These are phyloP conservation scores for Agrilus biguttatus DNA, from an alignment of 2,888 invertebrate genomes.

Conservation along the genomic window DNA sequence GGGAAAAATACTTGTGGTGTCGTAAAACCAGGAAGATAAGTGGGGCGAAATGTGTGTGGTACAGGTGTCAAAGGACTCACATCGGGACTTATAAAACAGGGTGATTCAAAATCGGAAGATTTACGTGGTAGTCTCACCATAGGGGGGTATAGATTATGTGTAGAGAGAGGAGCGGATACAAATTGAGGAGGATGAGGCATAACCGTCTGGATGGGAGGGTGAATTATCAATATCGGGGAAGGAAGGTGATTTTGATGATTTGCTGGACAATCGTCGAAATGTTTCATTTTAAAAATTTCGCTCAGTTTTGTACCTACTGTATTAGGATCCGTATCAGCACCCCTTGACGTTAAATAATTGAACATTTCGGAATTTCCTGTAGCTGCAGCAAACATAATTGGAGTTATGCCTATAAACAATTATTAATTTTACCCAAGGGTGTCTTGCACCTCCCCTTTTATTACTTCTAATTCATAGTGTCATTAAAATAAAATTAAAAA, in stretches of 20 bases:
- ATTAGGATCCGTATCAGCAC: slow-evolving; percentile 13
- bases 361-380: slow-evolving; percentile 17
- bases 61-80: slow-evolving; percentile 9
- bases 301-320: too few species aligned
- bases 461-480: too few species aligned
- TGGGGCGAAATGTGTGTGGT: neutral
- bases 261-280: too few species aligned
- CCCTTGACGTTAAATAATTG: slow-evolving; percentile 14
- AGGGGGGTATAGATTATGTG: slow-evolving; percentile 1
- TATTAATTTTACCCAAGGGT: neutral
- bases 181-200: too few species aligned
- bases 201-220: too few species aligned
- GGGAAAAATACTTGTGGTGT: slow-evolving; percentile 14
- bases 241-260: too few species aligned
- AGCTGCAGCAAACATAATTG: slow-evolving; percentile 25
- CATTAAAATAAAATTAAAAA: too few species aligned
- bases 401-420: slow-evolving; percentile 20
- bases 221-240: too few species aligned
- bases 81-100: slow-evolving; percentile 8
- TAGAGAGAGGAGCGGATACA: neutral
- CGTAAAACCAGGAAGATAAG: neutral
- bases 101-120: slow-evolving; percentile 10
- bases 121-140: slow-evolving; percentile 3
- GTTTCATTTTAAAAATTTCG: too few species aligned
- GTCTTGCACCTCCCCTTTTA: too few species aligned